Evolutionary conservation across 2,797 vertebrate species (phyloP).

Genomic region (Pachyuromys duprasi): DNA sequence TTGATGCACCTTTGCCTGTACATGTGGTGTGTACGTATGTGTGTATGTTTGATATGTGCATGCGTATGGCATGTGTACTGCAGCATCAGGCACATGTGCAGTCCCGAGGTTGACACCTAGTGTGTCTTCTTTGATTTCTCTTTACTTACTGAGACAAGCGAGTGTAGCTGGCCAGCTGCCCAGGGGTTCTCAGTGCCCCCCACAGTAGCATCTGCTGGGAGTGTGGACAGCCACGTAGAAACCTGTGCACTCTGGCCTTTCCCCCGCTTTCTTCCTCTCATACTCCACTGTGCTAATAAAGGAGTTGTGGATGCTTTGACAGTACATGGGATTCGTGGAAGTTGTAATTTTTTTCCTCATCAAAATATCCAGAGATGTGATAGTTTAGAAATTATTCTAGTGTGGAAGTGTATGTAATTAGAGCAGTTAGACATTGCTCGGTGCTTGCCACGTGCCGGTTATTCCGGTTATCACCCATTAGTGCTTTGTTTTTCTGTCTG

Average conservation of each 20-base stretch:
- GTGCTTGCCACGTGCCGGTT: neutral
- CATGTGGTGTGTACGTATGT: neutral
- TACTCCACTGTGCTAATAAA: neutral
- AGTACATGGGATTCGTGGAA: neutral
- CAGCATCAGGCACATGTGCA: neutral
- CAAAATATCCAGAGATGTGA: neutral
- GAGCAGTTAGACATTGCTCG: neutral
- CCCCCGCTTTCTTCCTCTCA: neutral
- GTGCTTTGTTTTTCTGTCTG: neutral
- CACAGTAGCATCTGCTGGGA: neutral
- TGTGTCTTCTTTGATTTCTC: neutral
- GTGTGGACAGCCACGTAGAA: neutral
- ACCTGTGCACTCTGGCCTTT: neutral
- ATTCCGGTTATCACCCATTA: neutral
- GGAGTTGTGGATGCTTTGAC: constrained; percentile 1
- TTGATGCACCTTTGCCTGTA: neutral
- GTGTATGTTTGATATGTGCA: neutral
- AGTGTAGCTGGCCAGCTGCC: neutral
- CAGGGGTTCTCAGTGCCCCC: neutral
- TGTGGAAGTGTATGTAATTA: neutral
- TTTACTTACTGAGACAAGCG: neutral
- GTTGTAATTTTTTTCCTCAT: neutral
- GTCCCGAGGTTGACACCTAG: neutral
- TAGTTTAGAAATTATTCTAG: neutral
- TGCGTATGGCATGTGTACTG: neutral